These are phyloP conservation scores for Drosophila kohkoa DNA, from an alignment of 1,140 invertebrate genomes.

Conservation along the genomic window DNA sequence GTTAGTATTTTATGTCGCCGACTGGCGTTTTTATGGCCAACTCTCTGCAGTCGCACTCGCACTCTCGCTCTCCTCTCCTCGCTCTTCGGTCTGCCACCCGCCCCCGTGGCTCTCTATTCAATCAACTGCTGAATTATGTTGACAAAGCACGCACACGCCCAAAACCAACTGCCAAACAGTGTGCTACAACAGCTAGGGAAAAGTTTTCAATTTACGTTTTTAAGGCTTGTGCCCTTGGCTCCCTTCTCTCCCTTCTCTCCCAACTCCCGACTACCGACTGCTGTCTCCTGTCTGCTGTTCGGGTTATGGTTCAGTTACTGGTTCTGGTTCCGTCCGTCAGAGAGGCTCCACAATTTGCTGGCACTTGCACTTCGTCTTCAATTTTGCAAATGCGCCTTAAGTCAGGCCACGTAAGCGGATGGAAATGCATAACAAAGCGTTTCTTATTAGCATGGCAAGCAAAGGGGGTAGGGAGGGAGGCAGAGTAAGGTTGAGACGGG, in stretches of 20 bases:
- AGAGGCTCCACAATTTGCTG: conserved; percentile 53
- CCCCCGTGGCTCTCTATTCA: conserved; percentile 48
- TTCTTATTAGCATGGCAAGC: conserved; percentile 66
- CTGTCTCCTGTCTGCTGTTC: background rate
- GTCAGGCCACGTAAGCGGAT: conserved; percentile 75
- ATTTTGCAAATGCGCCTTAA: conserved; percentile 75
- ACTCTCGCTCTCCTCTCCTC: no score
- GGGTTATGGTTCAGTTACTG: background rate
- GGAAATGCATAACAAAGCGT: conserved; percentile 79
- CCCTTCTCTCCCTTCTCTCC: background rate
- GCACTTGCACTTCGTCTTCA: conserved; percentile 73
- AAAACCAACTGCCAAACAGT: conserved; percentile 42
- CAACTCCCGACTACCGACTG: background rate
- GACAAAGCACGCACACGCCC: conserved; percentile 70
- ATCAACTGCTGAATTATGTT: conserved; percentile 77
- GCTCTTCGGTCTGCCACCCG: no score
- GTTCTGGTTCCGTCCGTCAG: no score
- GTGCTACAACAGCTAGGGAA: conserved; percentile 35
- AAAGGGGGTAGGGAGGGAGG: background rate
- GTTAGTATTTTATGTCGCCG: conserved; percentile 61
- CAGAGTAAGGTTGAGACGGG: background rate
- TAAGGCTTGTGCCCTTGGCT: conserved; percentile 45
- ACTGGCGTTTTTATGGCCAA: conserved; percentile 55
- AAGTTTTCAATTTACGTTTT: conserved; percentile 78
- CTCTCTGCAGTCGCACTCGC: background rate